phyloP scores from a whole-genome alignment of 2,888 invertebrate species.

The Rhabditoides inermis region DNA sequence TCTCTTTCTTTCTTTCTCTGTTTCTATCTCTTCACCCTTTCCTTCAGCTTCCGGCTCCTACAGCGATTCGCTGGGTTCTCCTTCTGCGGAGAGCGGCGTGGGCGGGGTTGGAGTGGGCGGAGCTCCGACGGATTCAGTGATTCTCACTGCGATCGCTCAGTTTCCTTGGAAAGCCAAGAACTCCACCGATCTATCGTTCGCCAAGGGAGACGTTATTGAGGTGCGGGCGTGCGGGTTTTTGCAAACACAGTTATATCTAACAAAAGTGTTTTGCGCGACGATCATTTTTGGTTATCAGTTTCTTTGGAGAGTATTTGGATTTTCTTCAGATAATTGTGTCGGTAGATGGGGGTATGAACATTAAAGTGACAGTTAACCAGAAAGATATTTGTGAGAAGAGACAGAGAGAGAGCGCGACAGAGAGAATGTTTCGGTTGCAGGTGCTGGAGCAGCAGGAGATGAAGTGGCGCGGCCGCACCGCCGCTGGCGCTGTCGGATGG shows the following conservation, averaged over 20 bases:
- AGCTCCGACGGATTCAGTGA: slow-evolving; percentile 4
- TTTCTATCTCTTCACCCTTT: not conserved
- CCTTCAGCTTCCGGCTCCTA: not conserved
- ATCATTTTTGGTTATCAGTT: no score
- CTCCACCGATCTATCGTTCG: slow-evolving; percentile 62
- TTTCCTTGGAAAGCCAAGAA: slow-evolving; percentile 63
- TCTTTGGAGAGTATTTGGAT: no score
- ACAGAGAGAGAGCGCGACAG: not conserved
- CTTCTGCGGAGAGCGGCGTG: not conserved
- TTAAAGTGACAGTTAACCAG: no score
- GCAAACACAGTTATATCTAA: no score
- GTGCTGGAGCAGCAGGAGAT: slow-evolving; percentile 63
- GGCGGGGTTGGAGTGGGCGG: not conserved
- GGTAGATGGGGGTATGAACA: no score
- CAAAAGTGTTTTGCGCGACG: no score
- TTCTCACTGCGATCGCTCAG: slow-evolving; percentile 35
- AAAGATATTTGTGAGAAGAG: no score
- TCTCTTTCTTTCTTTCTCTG: not conserved
- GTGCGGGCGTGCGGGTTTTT: no score
- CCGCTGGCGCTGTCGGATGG: slow-evolving; percentile 48
- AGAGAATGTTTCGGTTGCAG: not conserved
- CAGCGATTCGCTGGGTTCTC: not conserved
- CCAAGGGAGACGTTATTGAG: slow-evolving; percentile 61
- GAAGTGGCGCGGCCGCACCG: slow-evolving; percentile 63
- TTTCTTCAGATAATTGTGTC: no score